Evolutionary conservation across 2,888 invertebrate species (phyloP), one percentile per base, ranked within the genome.

Genomic region (Andrena haemorrhoa): DNA sequence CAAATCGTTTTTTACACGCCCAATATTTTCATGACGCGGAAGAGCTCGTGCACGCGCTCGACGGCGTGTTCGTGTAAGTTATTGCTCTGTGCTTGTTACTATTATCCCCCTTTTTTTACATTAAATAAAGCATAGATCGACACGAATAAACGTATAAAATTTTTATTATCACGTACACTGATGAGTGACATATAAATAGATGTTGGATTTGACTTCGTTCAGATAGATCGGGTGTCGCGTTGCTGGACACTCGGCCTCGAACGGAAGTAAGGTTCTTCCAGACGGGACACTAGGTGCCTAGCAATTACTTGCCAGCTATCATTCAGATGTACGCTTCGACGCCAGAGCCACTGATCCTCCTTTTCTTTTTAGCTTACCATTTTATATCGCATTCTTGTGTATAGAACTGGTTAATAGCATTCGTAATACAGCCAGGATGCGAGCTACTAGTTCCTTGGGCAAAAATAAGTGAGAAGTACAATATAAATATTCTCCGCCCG

Each of bases 141-240:
- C n/a, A 72, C 58, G 71, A 80, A 51, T 88, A 89, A 92, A 93
- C 88, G 91, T 93, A 92, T 90, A 93, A 93, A 93, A 93, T 86
- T 89, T 93, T 93, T 93, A 92, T 93, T 93, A 87, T 89, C 90
- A 92, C 91, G 86, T 90, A 91, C 90, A 92, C 88, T 80, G 84
- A 86, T 83, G 87, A 88, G 84, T 87, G 89, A 87, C 89, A 89
- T 90, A 91, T 90, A 92, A 91, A 90, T 90, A 90, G 82, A 87
- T 83, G 78, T 79, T 71, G 84, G 73, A 74, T 86, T 89, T 70
- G 69, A 84, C 86, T 77, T 79, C 75, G 61, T 84, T 84, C 12
- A 16, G 73, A 84, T 63, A 2, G 47, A 70, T 75, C 74, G 49
- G 69, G 75, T 49, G 61, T 66, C 75, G 58, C 49, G 63, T 83